Evolutionary conservation across 2,113 vertebrate species (phyloP).

Genomic region (Turdus rufiventris): DNA sequence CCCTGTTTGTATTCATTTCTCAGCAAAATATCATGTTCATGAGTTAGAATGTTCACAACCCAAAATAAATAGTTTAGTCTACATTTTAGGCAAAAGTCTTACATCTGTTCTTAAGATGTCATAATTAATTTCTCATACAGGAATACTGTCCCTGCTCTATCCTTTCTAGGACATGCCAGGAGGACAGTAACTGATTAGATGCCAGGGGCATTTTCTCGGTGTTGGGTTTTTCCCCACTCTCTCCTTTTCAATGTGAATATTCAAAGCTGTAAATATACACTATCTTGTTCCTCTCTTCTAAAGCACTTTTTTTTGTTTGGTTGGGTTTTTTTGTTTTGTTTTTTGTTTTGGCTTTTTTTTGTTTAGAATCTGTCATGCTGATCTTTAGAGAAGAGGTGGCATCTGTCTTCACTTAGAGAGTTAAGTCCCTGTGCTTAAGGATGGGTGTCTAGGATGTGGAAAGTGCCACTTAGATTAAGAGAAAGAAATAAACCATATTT

Average conservation of each 20-base stretch:
- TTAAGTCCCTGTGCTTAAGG: background rate
- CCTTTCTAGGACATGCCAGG: background rate
- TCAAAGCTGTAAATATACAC: background rate
- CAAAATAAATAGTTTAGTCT: background rate
- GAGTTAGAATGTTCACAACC: background rate
- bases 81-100: background rate
- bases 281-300: background rate
- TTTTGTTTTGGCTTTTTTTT: background rate
- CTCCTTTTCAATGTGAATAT: background rate
- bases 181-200: background rate
- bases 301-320: background rate
- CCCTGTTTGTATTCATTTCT: background rate
- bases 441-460: background rate
- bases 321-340: background rate
- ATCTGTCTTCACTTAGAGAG: background rate
- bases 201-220: background rate
- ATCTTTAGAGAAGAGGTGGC: background rate
- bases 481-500: background rate
- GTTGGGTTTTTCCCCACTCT: rapidly evolving
- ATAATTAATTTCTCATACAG: background rate
- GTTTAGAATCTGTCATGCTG: background rate
- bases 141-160: background rate
- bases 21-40: background rate
- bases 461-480: background rate
- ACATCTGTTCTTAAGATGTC: background rate